phyloP scores from a whole-genome alignment of 2,888 invertebrate genomes.

The Parasteatoda lunata region DNA sequence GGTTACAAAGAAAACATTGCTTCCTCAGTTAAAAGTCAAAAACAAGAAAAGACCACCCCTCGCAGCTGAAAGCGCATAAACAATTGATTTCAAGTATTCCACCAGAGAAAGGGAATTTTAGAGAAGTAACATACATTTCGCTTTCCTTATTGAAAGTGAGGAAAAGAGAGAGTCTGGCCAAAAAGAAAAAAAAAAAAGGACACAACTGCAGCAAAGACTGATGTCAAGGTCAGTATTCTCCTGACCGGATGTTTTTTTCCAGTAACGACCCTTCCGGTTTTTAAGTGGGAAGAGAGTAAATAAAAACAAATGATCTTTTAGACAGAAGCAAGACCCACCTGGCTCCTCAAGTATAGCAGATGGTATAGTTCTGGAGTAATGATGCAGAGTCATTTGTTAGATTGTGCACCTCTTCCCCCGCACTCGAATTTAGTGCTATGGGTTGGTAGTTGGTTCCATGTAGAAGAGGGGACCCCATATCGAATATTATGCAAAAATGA shows the following conservation, averaged over 20 bases:
- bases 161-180: not conserved
- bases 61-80: not conserved
- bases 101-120: not conserved
- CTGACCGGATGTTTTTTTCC: conserved; percentile 64
- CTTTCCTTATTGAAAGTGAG: not conserved
- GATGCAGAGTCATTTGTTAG: not conserved
- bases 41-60: not conserved
- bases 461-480: not conserved
- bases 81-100: no score
- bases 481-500: no score
- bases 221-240: conserved; percentile 46
- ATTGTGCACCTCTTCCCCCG: not conserved
- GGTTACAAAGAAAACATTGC: no score
- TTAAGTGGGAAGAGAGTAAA: conserved; percentile 35
- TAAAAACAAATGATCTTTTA: conserved; percentile 38
- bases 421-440: not conserved
- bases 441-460: not conserved
- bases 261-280: conserved; percentile 53
- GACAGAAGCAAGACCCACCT: conserved; percentile 21
- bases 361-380: not conserved
- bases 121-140: not conserved
- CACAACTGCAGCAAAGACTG: conserved; percentile 3
- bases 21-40: not conserved
- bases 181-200: conserved; percentile 10
- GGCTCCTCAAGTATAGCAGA: not conserved